Percentiles rank a stretch among this genome's conserved stretches.
These are phyloP conservation scores for Guaruba guarouba DNA, from an alignment of 2,113 vertebrate species.

Conservation along the genomic window DNA sequence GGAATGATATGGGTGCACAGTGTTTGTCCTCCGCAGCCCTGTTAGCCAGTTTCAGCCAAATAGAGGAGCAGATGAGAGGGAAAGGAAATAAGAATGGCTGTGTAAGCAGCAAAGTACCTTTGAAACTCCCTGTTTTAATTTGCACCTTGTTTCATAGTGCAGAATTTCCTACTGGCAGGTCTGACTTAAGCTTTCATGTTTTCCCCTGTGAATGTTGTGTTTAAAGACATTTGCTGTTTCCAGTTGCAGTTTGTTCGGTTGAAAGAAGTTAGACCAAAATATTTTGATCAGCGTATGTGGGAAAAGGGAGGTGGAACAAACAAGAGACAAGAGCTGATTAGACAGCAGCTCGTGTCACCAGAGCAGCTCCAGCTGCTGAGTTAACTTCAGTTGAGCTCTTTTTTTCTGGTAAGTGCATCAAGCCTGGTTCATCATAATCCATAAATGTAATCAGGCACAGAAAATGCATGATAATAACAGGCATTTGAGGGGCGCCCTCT, in stretches of 20 bases:
- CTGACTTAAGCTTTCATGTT: not conserved
- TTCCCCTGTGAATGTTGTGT: not conserved
- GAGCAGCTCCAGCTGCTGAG: not conserved
- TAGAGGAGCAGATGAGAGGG: not conserved
- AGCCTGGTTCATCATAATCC: not conserved
- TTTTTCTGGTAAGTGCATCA: not conserved
- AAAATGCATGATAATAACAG: not conserved
- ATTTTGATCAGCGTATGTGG: slow-evolving; percentile 16
- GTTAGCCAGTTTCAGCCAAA: not conserved
- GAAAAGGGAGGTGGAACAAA: slow-evolving; percentile 14
- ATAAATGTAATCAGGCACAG: not conserved
- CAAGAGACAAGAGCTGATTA: slow-evolving; percentile 28
- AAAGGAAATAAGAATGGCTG: not conserved
- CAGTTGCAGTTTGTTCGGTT: not conserved
- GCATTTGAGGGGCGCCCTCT: not conserved
- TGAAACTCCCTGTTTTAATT: not conserved
- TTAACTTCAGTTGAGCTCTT: not conserved
- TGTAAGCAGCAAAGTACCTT: not conserved
- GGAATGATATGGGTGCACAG: not conserved
- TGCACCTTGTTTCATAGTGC: not conserved
- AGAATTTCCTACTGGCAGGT: not conserved
- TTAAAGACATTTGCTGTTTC: slow-evolving; percentile 14
- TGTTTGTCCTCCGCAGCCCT: not conserved
- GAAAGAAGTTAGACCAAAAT: slow-evolving; percentile 1
- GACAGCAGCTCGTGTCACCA: not conserved